Evolutionary conservation across 2,797 vertebrate species (phyloP), one percentile per base, ranked within the genome.

Genomic region (Aeoliscus strigatus): DNA sequence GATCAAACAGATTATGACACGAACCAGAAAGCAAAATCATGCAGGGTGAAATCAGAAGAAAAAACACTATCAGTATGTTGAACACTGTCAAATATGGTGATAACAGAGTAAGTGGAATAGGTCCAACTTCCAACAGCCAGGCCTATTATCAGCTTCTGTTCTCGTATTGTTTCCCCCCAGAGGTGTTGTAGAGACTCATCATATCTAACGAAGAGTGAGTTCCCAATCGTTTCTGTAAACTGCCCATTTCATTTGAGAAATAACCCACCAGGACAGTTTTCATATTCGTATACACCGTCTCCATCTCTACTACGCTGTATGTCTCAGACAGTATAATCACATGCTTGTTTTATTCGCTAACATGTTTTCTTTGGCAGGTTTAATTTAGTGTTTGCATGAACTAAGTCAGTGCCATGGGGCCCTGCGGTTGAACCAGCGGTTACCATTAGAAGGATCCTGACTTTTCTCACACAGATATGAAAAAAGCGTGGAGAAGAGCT

Each of bases 331-430:
- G 11, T n/a, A 12, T 35, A 2, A 33, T 13, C 10, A 43, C n/a
- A 2, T 0, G 14, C 11, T 30, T 9, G 14, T 63, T 44, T 60
- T 15, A 47, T 27, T 33, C 18, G 49, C 27, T 60, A 48, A 56
- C 47, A 29, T 13, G 16, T 30, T 51, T 48, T 47, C 34, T 44
- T 46, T 15, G 11, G 42, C 43, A 14, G 5, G 35, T 17, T 9
- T 27, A 31, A 51, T 14, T 42, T 26, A 29, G 16, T 33, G 16
- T 51, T 46, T 61, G 58, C 58, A 41, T 66, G 57, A 33, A 39
- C 38, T 38, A 8, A 33, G 13, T 11, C 34, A 32, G 29, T 34
- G 17, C 30, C 31, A 34, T 30, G 42, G 30, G 44, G 40, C 18
- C 38, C 35, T 48, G 29, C 23, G 32, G n/a, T 69, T 52, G 27